Conservation (phyloP, 92 coral and sea anemone species). For the Phenganax subtilis region DNA sequence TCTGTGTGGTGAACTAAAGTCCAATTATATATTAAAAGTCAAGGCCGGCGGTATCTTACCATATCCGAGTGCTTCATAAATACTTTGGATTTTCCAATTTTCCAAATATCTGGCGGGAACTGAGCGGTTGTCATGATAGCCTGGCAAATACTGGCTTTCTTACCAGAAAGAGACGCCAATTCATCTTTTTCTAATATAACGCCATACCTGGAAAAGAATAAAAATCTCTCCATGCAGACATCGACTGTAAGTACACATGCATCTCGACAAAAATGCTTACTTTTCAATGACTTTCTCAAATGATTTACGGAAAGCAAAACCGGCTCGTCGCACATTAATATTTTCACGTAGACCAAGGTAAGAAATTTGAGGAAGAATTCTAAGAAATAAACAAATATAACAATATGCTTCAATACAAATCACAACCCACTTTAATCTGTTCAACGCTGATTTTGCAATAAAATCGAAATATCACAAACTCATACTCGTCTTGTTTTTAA, state of each 20-base stretch:
- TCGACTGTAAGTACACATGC: background rate
- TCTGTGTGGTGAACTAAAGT: too few species aligned
- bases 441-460: too few species aligned
- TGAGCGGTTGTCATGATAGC: conserved; percentile 57
- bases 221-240: background rate
- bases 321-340: conserved; percentile 80
- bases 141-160: conserved; percentile 59
- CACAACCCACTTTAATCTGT: too few species aligned
- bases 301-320: conserved; percentile 73
- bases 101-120: conserved; percentile 67
- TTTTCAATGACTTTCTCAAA: conserved; percentile 62
- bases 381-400: background rate
- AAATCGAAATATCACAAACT: too few species aligned
- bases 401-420: background rate
- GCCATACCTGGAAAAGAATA: conserved; percentile 49
- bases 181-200: conserved; percentile 58
- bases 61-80: conserved; percentile 70
- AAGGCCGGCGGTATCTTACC: conserved; percentile 37
- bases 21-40: too few species aligned
- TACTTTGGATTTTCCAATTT: conserved; percentile 74
- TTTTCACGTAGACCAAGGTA: conserved; percentile 83
- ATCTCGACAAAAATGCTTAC: conserved; percentile 26
- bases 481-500: too few species aligned
- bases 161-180: conserved; percentile 40
- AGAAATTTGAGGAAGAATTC: conserved; percentile 69